Percentiles rank a stretch among this genome's conserved stretches.
Conservation (phyloP, 30 jellyfish, hydroid and myxozoan species). For the Aurelia sp. region DNA sequence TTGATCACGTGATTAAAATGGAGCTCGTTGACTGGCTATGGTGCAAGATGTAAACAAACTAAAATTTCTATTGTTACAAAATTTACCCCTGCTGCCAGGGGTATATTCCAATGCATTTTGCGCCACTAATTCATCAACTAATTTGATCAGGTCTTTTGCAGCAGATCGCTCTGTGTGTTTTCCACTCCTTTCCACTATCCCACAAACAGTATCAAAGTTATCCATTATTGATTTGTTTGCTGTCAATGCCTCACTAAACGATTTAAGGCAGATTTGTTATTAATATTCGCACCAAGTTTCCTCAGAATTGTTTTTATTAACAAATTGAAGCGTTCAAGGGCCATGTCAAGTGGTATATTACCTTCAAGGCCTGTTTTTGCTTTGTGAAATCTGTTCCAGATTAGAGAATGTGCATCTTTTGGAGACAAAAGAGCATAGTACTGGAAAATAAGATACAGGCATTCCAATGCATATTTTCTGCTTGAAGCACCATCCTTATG, state of each 20-base stretch:
- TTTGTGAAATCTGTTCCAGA: constrained; percentile 54
- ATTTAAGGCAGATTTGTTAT: constrained; percentile 7
- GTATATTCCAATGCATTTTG: no score
- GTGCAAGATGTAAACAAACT: no score
- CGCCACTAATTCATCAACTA: no score
- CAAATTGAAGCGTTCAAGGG: constrained; percentile 30
- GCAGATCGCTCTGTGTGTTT: no score
- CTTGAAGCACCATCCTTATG: constrained; percentile 44
- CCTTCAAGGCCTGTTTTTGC: constrained; percentile 44
- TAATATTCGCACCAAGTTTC: constrained; percentile 41
- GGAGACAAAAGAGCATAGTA: constrained; percentile 32
- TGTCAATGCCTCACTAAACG: constrained; percentile 40
- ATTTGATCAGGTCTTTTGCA: no score
- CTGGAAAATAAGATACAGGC: constrained; percentile 22
- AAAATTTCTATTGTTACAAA: no score
- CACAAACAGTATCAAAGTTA: constrained; percentile 35
- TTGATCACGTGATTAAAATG: no score
- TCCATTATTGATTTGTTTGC: constrained; percentile 41
- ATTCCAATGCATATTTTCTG: constrained; percentile 48
- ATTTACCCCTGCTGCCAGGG: no score
- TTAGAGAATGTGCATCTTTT: constrained; percentile 13
- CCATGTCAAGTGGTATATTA: constrained; percentile 53
- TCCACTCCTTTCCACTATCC: constrained; percentile 33
- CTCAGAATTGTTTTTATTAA: constrained; percentile 39
- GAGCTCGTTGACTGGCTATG: no score